Evolutionary conservation across 2,797 vertebrate species (phyloP), one percentile per base, ranked within the genome.

Genomic region (Cirrhinus mrigala): DNA sequence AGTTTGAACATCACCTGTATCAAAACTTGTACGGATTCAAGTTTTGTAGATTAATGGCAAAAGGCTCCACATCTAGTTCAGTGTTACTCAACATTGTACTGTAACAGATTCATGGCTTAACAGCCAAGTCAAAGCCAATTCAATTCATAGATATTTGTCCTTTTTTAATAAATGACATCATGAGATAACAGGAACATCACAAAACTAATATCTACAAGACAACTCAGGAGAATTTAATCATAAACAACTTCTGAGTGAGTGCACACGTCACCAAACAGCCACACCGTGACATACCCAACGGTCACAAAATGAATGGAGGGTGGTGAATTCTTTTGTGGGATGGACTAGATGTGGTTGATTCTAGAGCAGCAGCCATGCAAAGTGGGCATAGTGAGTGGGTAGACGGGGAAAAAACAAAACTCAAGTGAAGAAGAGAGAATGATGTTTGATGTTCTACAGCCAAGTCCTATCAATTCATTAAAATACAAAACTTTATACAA

Each of bases 281-380:
- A 68, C 33, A 37, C 29, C 40, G 62, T 60, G 75, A 79, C 40
- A 60, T 27, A 76, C 27, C 46, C n/a, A 54, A 68, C 0, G 52
- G 16, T 44, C 58, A 68, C 60, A 68, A 68, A 77, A 68, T 82
- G 22, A 66, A 37, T 50, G 44, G 20, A 70, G 64, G 58, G 46
- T 54, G 24, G 20, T 69, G 58, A 79, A 52, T 76, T 76, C 16
- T 82, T 79, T 52, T 11, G 33, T 78, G 69, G 7, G 62, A 81
- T 64, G 68, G 79, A 74, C 79, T 79, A 82, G 83, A 83, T 64
- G 80, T 73, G 46, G 33, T 70, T 80, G 76, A 76, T 33, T 77
- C 70, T 82, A 89, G 33, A 37, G 24, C 75, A 79, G 83, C 76
- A 79, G 87, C 44, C 87, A 90, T 88, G 89, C 89, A 85, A 75